A percentile compares a stretch with the other conserved stretches of the same genome.
Evolutionary conservation across 2,797 vertebrate species (phyloP).

Genomic region (Anabacerthia variegaticeps): DNA sequence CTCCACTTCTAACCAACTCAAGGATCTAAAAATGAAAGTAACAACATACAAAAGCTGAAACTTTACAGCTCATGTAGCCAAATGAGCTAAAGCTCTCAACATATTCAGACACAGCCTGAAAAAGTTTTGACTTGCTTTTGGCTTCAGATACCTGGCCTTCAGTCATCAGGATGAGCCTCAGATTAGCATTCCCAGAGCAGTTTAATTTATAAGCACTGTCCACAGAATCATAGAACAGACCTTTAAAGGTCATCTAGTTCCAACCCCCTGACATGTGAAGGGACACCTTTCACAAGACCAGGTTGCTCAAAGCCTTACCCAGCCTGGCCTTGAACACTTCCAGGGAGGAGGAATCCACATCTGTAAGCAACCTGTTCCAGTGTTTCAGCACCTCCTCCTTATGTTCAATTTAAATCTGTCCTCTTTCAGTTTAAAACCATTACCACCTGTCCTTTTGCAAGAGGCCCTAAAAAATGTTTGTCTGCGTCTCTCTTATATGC

Average conservation of each 20-base stretch:
- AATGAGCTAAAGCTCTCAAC: neutral
- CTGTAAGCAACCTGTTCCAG: neutral
- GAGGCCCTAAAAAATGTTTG: neutral
- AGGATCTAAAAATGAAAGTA: neutral
- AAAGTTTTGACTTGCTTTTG: neutral
- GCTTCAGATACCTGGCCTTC: neutral
- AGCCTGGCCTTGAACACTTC: neutral
- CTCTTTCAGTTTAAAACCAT: neutral
- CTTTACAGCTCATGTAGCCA: neutral
- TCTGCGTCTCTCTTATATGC: neutral
- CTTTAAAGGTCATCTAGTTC: neutral
- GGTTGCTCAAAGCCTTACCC: neutral
- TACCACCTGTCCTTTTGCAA: neutral
- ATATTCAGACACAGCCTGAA: neutral
- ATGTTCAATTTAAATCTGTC: neutral
- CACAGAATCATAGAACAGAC: neutral
- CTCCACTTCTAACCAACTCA: neutral
- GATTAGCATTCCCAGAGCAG: neutral
- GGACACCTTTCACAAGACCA: neutral
- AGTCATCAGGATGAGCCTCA: neutral
- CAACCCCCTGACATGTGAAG: neutral
- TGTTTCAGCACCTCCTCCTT: neutral
- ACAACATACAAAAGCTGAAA: neutral
- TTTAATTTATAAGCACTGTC: neutral
- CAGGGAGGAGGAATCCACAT: rapidly evolving